A percentile compares a stretch with the other conserved stretches of the same genome.
These are phyloP conservation scores for Amniataba percoides DNA, from an alignment of 2,797 vertebrate species.

Conservation along the genomic window DNA sequence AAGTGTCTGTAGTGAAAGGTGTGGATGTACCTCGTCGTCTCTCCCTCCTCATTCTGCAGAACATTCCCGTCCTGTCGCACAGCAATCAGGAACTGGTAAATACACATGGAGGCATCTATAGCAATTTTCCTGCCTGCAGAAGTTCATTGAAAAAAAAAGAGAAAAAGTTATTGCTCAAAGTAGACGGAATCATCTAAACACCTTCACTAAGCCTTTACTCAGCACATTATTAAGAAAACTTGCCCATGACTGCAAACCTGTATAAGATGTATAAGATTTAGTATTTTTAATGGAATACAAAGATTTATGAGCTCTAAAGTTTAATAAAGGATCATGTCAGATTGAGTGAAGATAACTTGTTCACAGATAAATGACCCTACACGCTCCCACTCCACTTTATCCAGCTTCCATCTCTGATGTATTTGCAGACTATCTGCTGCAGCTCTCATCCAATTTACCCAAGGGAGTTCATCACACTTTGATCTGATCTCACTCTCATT, in stretches of 20 bases:
- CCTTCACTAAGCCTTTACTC: neutral
- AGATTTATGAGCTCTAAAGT: too few relatives aligned
- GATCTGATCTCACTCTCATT: neutral
- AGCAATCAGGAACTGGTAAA: constrained; percentile 98
- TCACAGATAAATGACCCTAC: too few relatives aligned
- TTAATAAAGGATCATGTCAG: neutral
- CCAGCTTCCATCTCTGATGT: neutral
- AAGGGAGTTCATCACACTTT: neutral
- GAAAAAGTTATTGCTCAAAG: neutral
- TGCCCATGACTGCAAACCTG: too few relatives aligned
- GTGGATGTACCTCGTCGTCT: constrained; percentile 90
- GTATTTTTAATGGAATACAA: too few relatives aligned
- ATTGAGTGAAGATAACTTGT: neutral
- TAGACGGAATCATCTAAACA: neutral
- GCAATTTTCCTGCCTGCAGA: constrained; percentile 93
- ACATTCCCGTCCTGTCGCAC: constrained; percentile 95
- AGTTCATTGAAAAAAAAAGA: neutral
- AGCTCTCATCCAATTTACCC: neutral
- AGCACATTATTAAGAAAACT: too few relatives aligned
- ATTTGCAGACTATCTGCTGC: neutral
- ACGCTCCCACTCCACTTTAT: neutral
- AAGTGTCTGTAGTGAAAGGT: neutral
- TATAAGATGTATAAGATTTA: too few relatives aligned
- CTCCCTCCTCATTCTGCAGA: constrained; percentile 94
- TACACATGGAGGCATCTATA: constrained; percentile 98